A percentile compares a stretch with the other conserved stretches of the same genome.
phyloP scores from a whole-genome alignment of 92 coral and sea anemone species.

The Porites cylindrica region DNA sequence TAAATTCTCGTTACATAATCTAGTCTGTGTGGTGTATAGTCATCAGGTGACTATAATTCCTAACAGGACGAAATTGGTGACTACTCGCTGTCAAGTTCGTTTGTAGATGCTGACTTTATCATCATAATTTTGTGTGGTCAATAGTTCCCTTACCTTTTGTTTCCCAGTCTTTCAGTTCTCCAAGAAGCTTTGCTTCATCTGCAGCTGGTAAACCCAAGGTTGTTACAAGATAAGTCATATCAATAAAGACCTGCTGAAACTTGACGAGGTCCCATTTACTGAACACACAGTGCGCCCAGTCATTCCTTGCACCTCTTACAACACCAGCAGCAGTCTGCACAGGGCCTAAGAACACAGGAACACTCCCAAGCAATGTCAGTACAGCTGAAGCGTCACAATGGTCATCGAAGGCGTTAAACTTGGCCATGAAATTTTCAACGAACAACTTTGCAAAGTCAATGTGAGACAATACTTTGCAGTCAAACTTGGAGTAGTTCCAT shows the following conservation, averaged over 20 bases:
- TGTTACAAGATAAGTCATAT: constrained; percentile 31
- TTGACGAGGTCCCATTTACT: constrained; percentile 40
- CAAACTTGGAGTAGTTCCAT: constrained; percentile 12
- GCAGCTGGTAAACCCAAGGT: constrained; percentile 21
- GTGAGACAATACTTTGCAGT: constrained; percentile 43
- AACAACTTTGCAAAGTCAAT: constrained; percentile 61
- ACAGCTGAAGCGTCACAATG: constrained; percentile 65
- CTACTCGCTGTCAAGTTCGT: no score
- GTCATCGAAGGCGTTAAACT: constrained; percentile 55
- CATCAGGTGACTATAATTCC: no score
- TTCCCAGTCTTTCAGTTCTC: constrained; percentile 16
- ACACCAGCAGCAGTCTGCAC: constrained; percentile 44
- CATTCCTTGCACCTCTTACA: constrained; percentile 48
- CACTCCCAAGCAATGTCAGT: constrained; percentile 42
- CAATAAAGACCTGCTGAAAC: constrained; percentile 18
- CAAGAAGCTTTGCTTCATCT: constrained; percentile 25
- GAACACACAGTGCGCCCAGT: constrained; percentile 64
- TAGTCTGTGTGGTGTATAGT: no score
- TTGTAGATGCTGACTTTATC: no score
- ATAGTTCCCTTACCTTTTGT: no score
- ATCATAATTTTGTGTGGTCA: no score
- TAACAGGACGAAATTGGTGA: no score
- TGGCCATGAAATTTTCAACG: constrained; percentile 41
- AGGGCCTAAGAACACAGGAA: constrained; percentile 43
- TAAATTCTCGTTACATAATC: no score